Conservation (phyloP, 2,888 invertebrate species). For the Pterobdella sp. region DNA sequence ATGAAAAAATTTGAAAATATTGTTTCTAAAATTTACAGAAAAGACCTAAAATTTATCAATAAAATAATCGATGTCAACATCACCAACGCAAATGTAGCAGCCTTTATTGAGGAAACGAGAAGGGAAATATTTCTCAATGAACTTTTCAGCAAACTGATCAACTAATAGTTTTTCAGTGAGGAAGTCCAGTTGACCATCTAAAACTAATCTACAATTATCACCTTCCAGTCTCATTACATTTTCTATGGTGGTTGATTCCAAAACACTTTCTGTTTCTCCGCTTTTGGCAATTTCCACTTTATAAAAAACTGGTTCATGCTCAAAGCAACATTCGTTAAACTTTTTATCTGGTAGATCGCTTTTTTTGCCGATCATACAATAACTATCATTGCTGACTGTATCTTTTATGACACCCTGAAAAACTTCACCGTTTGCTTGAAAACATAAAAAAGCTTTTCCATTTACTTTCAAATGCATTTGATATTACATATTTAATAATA, state of each 20-base stretch:
- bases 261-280: constrained; percentile 13
- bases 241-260: background rate
- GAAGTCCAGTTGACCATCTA: constrained; percentile 35
- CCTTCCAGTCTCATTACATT: constrained; percentile 37
- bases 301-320: constrained; percentile 23
- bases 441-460: constrained; percentile 29
- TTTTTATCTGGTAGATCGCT: constrained; percentile 19
- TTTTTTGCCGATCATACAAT: constrained; percentile 18
- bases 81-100: constrained; percentile 30
- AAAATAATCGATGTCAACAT: constrained; percentile 13
- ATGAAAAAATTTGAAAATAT: too few species aligned
- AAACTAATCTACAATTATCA: constrained; percentile 38
- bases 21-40: too few species aligned
- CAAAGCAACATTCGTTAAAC: constrained; percentile 31
- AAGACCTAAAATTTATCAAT: too few species aligned
- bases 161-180: constrained; percentile 37
- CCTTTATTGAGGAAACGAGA: constrained; percentile 18
- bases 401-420: constrained; percentile 28
- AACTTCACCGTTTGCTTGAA: constrained; percentile 9
- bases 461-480: constrained; percentile 19
- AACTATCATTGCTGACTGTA: constrained; percentile 10
- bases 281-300: constrained; percentile 17
- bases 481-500: background rate
- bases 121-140: constrained; percentile 36
- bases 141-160: constrained; percentile 34